A percentile compares a stretch with the other conserved stretches of the same genome.
These are phyloP conservation scores for Caenorhabditis sp. DNA, from an alignment of 2,888 invertebrate genomes.

Conservation along the genomic window DNA sequence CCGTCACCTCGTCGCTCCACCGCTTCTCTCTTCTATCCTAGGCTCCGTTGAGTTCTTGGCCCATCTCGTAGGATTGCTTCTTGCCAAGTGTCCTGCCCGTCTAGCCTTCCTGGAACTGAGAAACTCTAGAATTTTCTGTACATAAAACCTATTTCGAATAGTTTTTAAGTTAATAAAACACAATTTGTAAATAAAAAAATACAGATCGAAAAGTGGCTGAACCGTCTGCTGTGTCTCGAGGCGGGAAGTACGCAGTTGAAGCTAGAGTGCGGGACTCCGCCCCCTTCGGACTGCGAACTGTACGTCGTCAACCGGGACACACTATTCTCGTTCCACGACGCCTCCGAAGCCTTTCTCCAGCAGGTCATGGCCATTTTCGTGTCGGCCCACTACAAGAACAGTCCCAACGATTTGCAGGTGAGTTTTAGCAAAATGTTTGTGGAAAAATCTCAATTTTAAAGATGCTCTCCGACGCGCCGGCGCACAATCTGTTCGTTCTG, in stretches of 20 bases:
- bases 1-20: too few relatives aligned
- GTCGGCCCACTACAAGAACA: constrained; percentile 98
- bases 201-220: constrained; percentile 90
- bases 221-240: constrained; percentile 91
- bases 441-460: constrained; percentile 79
- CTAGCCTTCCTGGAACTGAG: too few relatives aligned
- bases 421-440: too few relatives aligned
- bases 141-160: too few relatives aligned
- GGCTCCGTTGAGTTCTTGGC: too few relatives aligned
- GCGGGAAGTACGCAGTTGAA: constrained; percentile 80
- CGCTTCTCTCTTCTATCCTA: too few relatives aligned
- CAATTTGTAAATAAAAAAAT: too few relatives aligned
- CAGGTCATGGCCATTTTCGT: constrained; percentile 93
- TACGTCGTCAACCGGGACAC: constrained; percentile 87
- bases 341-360: constrained; percentile 88
- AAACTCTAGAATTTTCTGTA: too few relatives aligned
- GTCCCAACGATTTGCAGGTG: constrained; percentile 92
- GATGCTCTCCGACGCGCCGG: constrained; percentile 97
- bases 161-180: too few relatives aligned
- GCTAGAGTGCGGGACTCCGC: constrained; percentile 86
- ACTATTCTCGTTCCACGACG: constrained; percentile 95
- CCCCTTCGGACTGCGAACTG: constrained; percentile 90
- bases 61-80: too few relatives aligned
- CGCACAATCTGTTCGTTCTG: constrained; percentile 95
- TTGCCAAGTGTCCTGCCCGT: too few relatives aligned